Percentiles rank a stretch among this genome's conserved stretches.
phyloP scores from a whole-genome alignment of 2,113 vertebrate genomes.

The Danionella cerebrum region DNA sequence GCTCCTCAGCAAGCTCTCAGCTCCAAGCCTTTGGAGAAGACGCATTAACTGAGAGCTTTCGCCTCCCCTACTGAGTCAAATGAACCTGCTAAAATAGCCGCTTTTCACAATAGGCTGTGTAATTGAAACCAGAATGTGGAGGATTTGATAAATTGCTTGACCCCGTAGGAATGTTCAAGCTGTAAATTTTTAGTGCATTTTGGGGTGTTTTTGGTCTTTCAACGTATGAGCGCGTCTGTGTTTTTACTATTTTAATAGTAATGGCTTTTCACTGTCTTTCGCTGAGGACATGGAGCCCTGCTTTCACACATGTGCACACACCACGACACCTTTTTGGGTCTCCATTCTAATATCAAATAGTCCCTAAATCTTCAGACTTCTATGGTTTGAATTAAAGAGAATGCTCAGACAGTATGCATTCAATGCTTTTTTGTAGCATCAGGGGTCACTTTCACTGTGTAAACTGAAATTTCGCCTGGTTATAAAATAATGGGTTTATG shows the following conservation, averaged over 20 bases:
- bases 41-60: constrained; percentile 76
- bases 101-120: constrained; percentile 91
- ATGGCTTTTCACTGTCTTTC: constrained; percentile 66
- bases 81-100: constrained; percentile 98
- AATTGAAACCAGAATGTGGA: constrained; percentile 99
- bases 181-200: constrained; percentile 91
- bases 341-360: constrained; percentile 44
- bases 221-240: constrained; percentile 30
- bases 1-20: constrained; percentile 44
- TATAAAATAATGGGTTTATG: too few species aligned
- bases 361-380: constrained; percentile 40
- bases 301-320: constrained; percentile 8
- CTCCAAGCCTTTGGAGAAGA: constrained; percentile 60
- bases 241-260: constrained; percentile 59
- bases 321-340: not conserved
- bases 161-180: constrained; percentile 95
- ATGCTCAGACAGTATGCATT: constrained; percentile 11
- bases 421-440: too few species aligned
- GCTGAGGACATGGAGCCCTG: constrained; percentile 35
- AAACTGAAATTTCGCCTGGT: too few species aligned
- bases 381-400: constrained; percentile 40
- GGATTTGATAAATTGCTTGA: constrained; percentile 99
- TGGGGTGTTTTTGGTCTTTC: constrained; percentile 52
- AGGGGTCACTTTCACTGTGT: too few species aligned
- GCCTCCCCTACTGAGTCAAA: constrained; percentile 93